Conservation (phyloP, 2,113 vertebrate species). For the Shinisaurus crocodilurus region DNA sequence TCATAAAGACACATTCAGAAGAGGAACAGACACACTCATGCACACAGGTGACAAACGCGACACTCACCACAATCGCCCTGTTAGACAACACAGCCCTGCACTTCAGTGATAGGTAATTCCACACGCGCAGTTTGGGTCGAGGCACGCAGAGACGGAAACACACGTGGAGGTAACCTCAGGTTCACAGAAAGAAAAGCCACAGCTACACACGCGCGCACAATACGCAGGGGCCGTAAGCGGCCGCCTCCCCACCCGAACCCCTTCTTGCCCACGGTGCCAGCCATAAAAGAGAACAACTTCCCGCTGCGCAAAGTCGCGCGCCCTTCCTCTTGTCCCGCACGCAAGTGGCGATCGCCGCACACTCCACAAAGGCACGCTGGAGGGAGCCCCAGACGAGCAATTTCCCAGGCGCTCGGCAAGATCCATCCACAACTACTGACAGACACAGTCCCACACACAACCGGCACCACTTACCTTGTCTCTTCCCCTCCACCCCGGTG, state of each 20-base stretch:
- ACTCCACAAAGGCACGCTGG: neutral
- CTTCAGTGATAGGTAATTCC: neutral
- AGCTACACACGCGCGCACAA: neutral
- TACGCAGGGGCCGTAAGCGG: neutral
- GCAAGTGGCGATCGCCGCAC: neutral
- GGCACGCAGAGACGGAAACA: neutral
- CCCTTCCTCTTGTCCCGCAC: neutral
- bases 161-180: neutral
- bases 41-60: neutral
- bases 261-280: neutral
- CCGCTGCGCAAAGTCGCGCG: neutral
- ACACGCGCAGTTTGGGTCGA: neutral
- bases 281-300: neutral
- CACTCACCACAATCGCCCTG: neutral
- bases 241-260: neutral
- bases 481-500: neutral
- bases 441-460: neutral
- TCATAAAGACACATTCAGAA: neutral
- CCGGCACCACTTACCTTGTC: neutral
- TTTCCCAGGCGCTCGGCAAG: neutral
- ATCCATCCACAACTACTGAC: neutral
- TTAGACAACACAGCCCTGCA: no score
- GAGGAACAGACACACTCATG: neutral
- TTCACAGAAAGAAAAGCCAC: neutral
- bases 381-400: slow-evolving; percentile 8